Conservation (phyloP, 1,140 invertebrate genomes). For the Branchinecta lindahli region DNA sequence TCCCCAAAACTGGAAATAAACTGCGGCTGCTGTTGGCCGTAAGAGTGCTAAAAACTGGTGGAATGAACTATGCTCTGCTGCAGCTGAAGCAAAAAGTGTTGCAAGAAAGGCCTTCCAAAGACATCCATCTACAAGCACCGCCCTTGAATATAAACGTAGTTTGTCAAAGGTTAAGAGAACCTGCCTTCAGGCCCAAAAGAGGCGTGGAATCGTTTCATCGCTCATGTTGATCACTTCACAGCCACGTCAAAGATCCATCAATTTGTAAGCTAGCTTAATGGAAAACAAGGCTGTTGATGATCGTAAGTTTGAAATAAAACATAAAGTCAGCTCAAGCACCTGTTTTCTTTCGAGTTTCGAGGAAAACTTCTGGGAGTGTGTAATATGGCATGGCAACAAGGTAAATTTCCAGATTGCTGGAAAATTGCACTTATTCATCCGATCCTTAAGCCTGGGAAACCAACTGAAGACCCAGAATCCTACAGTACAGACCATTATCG, state of each 20-base stretch:
- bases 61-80: constrained; percentile 1
- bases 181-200: not conserved
- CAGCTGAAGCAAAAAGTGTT: not conserved
- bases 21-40: not conserved
- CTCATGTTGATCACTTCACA: not conserved
- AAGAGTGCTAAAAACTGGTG: constrained; percentile 9
- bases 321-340: not conserved
- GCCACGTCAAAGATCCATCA: not conserved
- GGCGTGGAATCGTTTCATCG: not conserved
- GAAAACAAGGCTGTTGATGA: not conserved
- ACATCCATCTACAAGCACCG: no score
- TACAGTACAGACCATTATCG: no score
- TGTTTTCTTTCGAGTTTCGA: not conserved
- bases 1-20: constrained; percentile 1
- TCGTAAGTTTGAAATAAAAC: not conserved
- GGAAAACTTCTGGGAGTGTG: constrained; percentile 8
- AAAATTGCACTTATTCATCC: constrained; percentile 5
- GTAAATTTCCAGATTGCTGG: not conserved
- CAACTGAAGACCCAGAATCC: constrained; percentile 2
- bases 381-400: not conserved
- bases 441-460: constrained; percentile 4
- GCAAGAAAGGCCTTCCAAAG: not conserved
- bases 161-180: not conserved
- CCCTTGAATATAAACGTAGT: not conserved
- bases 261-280: not conserved